Evolutionary conservation across 2,888 invertebrate genomes (phyloP), one percentile per base, ranked within the genome.

Genomic region (Ischnura elegans): DNA sequence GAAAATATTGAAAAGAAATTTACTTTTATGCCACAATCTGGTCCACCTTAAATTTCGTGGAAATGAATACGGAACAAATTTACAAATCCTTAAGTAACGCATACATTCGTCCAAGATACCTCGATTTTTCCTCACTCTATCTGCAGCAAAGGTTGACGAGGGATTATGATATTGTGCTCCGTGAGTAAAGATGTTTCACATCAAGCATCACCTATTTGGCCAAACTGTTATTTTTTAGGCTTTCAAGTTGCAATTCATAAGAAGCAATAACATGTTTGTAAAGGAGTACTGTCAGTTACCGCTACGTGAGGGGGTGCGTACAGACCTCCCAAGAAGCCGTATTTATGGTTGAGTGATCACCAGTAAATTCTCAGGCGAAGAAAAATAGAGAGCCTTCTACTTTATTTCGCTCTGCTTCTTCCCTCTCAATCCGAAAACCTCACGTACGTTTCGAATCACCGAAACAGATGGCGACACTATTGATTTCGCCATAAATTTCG

Each of bases 391-490:
- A 61, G 0, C 76, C 25, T 13, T 36, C 16, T 36, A 76, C 36
- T 76, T 76, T 76, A 36, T 36, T 1, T 19, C 76, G 16, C 76
- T 76, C 36, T 8, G 36, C 36, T 76, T 8, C 76, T 10, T 76
- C 36, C 76, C 76, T 76, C 25, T 10, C 36, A 16, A 76, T 29
- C 36, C 29, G 16, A 29, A 76, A 76, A 76, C 76, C 76, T 76
- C 76, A 76, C 76, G 76, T 76, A 29, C 76, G 29, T 36, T 76
- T 36, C 29, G 76, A 76, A 36, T 76, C 76, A 76, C 36, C 76
- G 76, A 21, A 76, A 76, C 76, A 76, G 76, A 29, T 76, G 76
- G 76, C 36, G 76, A 76, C 76, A 36, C 76, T 76, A 76, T 76
- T 76, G 76, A 76, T 76, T 76, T 76, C 76, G 29, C 76, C 29